These are phyloP conservation scores for Panthera tigris DNA, from an alignment of 2,113 vertebrate genomes.

Conservation along the genomic window DNA sequence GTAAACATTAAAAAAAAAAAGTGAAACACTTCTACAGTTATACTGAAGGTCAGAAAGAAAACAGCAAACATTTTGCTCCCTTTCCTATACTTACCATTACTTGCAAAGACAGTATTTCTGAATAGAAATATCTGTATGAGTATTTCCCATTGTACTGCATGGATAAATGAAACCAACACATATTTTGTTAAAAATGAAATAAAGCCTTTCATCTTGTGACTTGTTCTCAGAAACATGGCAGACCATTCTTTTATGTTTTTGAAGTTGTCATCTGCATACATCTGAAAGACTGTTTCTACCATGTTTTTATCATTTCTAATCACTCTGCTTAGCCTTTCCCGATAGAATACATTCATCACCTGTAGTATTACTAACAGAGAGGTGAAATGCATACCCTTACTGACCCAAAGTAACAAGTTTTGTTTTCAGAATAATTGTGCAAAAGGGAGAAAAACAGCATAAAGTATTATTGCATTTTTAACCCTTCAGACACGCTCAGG, in stretches of 20 bases:
- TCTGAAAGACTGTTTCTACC: background rate
- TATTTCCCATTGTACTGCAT: background rate
- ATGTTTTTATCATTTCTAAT: background rate
- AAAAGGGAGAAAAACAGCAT: background rate
- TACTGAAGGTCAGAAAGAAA: background rate
- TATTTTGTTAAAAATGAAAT: constrained; percentile 17
- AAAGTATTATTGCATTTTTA: constrained; percentile 1
- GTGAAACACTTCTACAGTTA: constrained; percentile 12
- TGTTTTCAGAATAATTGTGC: background rate
- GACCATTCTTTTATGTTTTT: constrained; percentile 21
- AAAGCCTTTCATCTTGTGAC: background rate
- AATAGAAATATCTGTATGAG: background rate
- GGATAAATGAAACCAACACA: background rate
- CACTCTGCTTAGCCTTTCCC: background rate
- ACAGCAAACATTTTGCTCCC: background rate
- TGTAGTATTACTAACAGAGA: constrained; percentile 40
- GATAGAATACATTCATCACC: background rate
- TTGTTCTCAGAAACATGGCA: background rate
- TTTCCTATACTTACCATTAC: constrained; percentile 69
- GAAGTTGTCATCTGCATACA: background rate
- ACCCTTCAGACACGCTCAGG: background rate
- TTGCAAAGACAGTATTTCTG: background rate
- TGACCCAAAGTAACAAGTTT: background rate
- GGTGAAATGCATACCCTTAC: background rate
- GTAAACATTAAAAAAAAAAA: too few relatives aligned